Evolutionary conservation across 2,888 invertebrate species (phyloP), one percentile per base, ranked within the genome.

Genomic region (Phalera bucephala): DNA sequence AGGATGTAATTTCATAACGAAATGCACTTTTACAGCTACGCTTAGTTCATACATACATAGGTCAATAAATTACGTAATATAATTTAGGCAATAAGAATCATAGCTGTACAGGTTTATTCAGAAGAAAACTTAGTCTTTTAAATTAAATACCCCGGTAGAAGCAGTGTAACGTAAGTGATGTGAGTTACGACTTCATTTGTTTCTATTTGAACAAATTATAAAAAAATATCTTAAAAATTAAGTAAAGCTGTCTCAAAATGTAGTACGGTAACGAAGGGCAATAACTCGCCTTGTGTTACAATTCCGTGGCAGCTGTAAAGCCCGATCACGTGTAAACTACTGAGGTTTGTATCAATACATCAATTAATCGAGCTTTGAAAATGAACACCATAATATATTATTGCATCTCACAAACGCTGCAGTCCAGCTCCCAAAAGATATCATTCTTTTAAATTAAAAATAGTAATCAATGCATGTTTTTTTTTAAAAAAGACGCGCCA

Each of bases 31-130:
- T 71, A 76, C 71, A 75, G 68, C 81, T 84, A 83, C 75, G 58
- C 77, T 80, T 80, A 81, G 58, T 64, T 65, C 49, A 67, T 68
- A 77, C 64, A 73, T 82, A 83, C 72, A 80, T 61, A 71, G 66
- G 70, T 81, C 74, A 89, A 88, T 88, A 89, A 89, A 78, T 88
- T 88, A 88, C 83, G 85, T 86, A 85, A 28, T 12, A 88, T 85
- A 86, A 85, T 85, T 85, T 86, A 87, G 83, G 78, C 79, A 74
- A 76, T 73, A 68, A 62, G 63, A 76, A 72, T 67, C 60, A 77
- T 69, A 81, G 72, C 85, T 87, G 82, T 87, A 87, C 87, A 58
- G 33, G 32, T 80, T 74, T 61, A 72, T 64, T 52, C 63, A 60
- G 61, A 45, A 36, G 41, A 57, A 63, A 53, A 54, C 40, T 59